Evolutionary conservation across 1,140 invertebrate genomes (phyloP), one percentile per base, ranked within the genome.

Genomic region (Bombus superbus): DNA sequence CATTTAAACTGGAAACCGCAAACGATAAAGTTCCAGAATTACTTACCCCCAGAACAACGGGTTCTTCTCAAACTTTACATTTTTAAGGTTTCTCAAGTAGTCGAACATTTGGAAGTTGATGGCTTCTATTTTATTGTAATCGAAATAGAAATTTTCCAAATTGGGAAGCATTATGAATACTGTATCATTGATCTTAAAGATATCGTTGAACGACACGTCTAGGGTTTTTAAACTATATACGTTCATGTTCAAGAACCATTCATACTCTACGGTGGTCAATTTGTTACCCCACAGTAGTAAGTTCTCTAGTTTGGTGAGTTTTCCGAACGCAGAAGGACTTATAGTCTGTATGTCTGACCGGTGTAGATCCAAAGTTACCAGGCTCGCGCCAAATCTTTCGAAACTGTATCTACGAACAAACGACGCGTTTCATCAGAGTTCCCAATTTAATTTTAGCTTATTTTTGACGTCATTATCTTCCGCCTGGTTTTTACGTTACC

Each of bases 201-300:
- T 93, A 3, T 40, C 22, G 79, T 94, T 94, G 79, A 94, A 94
- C 4, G 94, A 94, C 1, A 94, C 8, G 68, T 94, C 94, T 6
- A 94, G 83, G 25, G 89, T 86, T 38, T 88, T 86, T 44, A 94
- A 82, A 18, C 90, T 93, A 15, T 81, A 64, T 28, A 91, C 64
- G 83, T 93, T 85, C 28, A 91, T 68, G 83, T 93, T 83, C 15
- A 47, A 13, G 38, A 94, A 94, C 92, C 92, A 94, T 38, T 84
- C 71, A 18, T 69, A 77, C 1, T 81, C n/a, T 35, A 94, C 80
- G 72, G 35, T 81, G 22, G 40, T 92, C 75, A 94, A 82, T 68
- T 93, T 91, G 62, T 94, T 94, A 11, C 91, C 93, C 91, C 92
- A 93, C 2, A 94, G 91, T n/a, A 92, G 83, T 69, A 94, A 87